phyloP scores from a whole-genome alignment of 2,113 vertebrate species.

The Dinomys branickii region DNA sequence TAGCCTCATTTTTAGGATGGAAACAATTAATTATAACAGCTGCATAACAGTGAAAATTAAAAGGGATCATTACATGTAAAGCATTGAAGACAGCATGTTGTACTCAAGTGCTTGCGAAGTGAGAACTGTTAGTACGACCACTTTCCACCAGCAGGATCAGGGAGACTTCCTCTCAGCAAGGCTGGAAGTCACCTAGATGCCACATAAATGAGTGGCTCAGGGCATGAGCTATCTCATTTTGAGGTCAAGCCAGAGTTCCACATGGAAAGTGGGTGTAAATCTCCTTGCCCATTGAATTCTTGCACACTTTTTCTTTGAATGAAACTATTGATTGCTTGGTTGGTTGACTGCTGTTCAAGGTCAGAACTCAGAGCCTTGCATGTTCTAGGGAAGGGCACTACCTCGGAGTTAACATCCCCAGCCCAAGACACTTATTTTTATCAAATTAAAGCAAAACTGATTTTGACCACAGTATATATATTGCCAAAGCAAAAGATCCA shows the following conservation, averaged over 20 bases:
- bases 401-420: background rate
- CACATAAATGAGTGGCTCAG: background rate
- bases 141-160: background rate
- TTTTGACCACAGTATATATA: background rate
- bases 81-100: background rate
- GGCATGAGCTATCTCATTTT: background rate
- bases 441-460: slow-evolving; percentile 40
- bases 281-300: background rate
- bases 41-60: background rate
- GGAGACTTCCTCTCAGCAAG: background rate
- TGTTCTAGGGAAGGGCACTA: background rate
- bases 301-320: background rate
- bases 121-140: background rate
- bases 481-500: slow-evolving; percentile 10
- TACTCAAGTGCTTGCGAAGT: background rate
- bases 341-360: background rate
- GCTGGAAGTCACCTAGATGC: background rate
- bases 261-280: background rate
- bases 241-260: background rate
- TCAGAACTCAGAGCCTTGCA: background rate
- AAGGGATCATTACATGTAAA: background rate
- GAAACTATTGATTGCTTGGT: background rate
- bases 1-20: background rate
- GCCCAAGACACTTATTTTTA: background rate
- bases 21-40: slow-evolving; percentile 1